A percentile compares a stretch with the other conserved stretches of the same genome.
These are phyloP conservation scores for Listrodromus nycthemerus DNA, from an alignment of 2,888 invertebrate species.

Conservation along the genomic window DNA sequence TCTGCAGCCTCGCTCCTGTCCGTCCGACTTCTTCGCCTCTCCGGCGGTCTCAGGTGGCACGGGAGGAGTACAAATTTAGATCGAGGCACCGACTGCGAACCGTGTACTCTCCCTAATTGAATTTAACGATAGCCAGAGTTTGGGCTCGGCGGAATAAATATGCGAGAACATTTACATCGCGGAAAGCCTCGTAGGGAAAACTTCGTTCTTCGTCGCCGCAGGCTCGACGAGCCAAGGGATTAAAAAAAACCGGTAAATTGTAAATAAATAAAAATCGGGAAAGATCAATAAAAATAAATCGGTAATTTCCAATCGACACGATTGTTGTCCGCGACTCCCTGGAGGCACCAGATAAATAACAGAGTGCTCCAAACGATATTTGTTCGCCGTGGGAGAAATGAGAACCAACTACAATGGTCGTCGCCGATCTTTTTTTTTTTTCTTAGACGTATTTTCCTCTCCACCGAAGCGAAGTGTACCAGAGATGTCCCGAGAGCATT, in stretches of 20 bases:
- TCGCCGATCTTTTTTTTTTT: slow-evolving; percentile 61
- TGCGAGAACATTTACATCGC: background rate
- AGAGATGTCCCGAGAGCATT: slow-evolving; percentile 36
- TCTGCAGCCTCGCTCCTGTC: background rate
- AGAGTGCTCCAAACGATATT: background rate
- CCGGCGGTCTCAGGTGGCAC: background rate
- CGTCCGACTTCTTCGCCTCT: background rate
- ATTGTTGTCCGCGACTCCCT: background rate
- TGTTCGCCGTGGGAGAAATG: background rate
- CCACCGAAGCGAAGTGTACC: slow-evolving; percentile 36
- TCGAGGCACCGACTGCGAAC: slow-evolving; percentile 6
- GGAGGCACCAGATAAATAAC: background rate
- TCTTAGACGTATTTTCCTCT: background rate
- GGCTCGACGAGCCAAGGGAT: background rate
- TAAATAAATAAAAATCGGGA: slow-evolving; percentile 7
- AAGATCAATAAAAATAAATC: background rate
- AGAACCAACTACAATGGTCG: slow-evolving; percentile 59
- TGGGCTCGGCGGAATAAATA: background rate
- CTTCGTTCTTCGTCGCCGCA: background rate
- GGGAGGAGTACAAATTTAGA: slow-evolving; percentile 28
- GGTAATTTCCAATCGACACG: too few relatives aligned
- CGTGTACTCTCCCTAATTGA: slow-evolving; percentile 8
- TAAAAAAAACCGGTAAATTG: slow-evolving; percentile 31
- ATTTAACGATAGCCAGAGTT: slow-evolving; percentile 22
- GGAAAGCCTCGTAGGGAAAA: background rate